Conservation (phyloP, 1,140 invertebrate species). For the Oryctes rhinoceros region DNA sequence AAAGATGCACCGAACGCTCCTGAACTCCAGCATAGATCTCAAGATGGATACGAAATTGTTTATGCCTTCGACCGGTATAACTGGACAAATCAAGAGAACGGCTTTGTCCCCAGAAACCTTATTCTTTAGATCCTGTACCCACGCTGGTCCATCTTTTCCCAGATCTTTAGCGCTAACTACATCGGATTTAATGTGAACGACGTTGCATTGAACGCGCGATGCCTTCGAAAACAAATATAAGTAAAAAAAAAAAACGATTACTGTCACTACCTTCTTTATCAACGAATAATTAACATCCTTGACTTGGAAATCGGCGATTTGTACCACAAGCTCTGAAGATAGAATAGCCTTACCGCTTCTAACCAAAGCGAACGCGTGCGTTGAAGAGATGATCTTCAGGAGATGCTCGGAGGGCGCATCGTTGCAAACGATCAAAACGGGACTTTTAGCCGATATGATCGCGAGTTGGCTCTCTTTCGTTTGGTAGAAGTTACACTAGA, state of each 20-base stretch:
- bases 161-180: constrained; percentile 55
- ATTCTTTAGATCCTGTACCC: constrained; percentile 53
- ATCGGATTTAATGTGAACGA: constrained; percentile 54
- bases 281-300: constrained; percentile 51
- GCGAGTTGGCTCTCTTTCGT: constrained; percentile 51
- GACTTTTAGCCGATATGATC: constrained; percentile 51
- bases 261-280: constrained; percentile 48
- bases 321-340: constrained; percentile 45
- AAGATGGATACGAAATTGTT: constrained; percentile 52
- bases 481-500: constrained; percentile 44
- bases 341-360: constrained; percentile 49
- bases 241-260: neutral
- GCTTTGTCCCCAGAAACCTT: constrained; percentile 46
- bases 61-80: constrained; percentile 56
- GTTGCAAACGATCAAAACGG: constrained; percentile 54
- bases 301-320: constrained; percentile 51
- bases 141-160: constrained; percentile 47
- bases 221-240: neutral
- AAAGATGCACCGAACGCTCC: constrained; percentile 49
- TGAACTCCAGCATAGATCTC: constrained; percentile 34
- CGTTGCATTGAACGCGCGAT: neutral
- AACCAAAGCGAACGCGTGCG: constrained; percentile 53
- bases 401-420: constrained; percentile 50
- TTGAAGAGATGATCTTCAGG: constrained; percentile 48
- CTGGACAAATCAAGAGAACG: constrained; percentile 49